Conservation (phyloP, 2,113 vertebrate species). For the Cinclus mexicanus region DNA sequence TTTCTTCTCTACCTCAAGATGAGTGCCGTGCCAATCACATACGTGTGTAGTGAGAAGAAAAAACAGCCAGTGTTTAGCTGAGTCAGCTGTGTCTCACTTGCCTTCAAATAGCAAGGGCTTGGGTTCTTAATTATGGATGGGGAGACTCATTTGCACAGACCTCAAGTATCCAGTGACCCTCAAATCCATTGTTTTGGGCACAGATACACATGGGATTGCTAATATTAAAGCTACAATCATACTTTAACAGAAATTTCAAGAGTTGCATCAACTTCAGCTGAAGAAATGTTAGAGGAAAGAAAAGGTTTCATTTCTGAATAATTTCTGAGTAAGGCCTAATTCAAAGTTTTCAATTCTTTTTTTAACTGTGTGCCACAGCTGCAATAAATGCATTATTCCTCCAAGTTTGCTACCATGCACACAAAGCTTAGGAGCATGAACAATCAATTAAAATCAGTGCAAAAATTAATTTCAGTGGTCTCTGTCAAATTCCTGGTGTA, state of each 20-base stretch:
- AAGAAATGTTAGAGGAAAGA: not conserved
- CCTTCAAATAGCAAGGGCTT: not conserved
- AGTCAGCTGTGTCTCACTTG: slow-evolving; percentile 26
- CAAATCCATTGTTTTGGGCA: not conserved
- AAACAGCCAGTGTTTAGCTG: not conserved
- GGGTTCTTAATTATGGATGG: slow-evolving; percentile 15
- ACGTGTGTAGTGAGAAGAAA: not conserved
- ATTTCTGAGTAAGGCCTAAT: not conserved
- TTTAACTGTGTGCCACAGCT: not conserved
- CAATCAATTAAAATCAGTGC: not conserved
- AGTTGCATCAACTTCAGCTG: not conserved
- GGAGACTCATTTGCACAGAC: not conserved
- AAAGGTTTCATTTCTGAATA: not conserved
- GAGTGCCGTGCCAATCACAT: not conserved
- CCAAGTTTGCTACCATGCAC: not conserved
- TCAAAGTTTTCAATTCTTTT: not conserved
- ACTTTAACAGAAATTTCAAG: not conserved
- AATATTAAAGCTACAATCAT: not conserved
- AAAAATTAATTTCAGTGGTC: not conserved
- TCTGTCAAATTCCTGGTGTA: not conserved
- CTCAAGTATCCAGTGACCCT: not conserved
- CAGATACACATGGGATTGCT: not conserved
- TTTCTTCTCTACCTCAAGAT: not conserved
- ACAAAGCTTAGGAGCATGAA: not conserved
- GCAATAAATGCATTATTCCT: not conserved